phyloP scores from a whole-genome alignment of 1,140 invertebrate genomes.

The Eufriesea mexicana region DNA sequence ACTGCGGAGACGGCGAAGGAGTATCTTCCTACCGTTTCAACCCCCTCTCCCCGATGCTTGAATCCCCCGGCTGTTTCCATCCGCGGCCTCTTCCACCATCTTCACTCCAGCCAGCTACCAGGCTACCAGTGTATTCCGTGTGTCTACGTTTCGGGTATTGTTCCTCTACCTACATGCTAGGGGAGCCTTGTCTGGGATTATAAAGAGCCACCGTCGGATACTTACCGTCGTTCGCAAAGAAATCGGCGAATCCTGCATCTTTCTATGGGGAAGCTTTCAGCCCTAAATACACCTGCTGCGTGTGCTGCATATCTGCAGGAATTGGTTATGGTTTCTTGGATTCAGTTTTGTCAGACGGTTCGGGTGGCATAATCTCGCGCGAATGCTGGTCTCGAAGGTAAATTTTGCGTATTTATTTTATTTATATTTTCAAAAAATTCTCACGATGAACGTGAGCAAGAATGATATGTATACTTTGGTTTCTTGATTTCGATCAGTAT shows the following conservation, averaged over 20 bases:
- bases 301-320: neutral
- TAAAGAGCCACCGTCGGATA: constrained; percentile 48
- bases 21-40: constrained; percentile 69
- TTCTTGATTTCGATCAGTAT: too few species aligned
- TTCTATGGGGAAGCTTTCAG: neutral
- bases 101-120: constrained; percentile 36
- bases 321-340: neutral
- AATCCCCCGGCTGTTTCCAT: constrained; percentile 41
- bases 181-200: constrained; percentile 63
- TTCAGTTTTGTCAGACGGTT: neutral
- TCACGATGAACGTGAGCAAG: too few species aligned
- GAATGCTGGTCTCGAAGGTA: neutral
- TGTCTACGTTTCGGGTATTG: constrained; percentile 46
- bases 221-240: constrained; percentile 14
- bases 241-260: constrained; percentile 21
- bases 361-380: too few species aligned
- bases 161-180: constrained; percentile 47
- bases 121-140: constrained; percentile 43
- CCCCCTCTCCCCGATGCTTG: constrained; percentile 53
- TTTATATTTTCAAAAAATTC: too few species aligned
- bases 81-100: constrained; percentile 47
- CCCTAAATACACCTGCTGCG: neutral
- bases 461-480: too few species aligned
- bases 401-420: too few species aligned
- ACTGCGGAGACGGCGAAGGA: constrained; percentile 77